These are phyloP conservation scores for Oxyura jamaicensis DNA, from an alignment of 2,113 vertebrate genomes.

Conservation along the genomic window DNA sequence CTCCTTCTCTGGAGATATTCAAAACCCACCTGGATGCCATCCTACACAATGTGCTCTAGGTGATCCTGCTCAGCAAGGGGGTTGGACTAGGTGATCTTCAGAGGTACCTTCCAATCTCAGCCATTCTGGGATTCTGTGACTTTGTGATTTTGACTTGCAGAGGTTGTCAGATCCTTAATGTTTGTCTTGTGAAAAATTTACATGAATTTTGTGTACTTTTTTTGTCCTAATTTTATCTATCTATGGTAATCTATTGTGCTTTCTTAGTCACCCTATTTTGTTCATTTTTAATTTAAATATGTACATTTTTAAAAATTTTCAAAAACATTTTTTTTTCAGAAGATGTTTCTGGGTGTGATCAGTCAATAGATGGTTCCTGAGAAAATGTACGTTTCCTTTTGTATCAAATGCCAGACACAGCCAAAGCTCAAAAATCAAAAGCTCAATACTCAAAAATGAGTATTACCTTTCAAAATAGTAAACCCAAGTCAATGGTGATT, in stretches of 20 bases:
- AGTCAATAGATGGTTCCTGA: neutral
- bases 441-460: neutral
- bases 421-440: neutral
- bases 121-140: too few species aligned
- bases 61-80: too few species aligned
- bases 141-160: neutral
- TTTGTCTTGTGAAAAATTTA: neutral
- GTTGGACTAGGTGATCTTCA: too few species aligned
- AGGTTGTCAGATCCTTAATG: neutral
- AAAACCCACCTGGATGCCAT: too few species aligned
- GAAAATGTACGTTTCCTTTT: neutral
- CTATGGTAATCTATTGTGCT: neutral
- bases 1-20: too few species aligned
- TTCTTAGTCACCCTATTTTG: neutral
- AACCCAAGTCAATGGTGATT: neutral
- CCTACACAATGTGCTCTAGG: too few species aligned
- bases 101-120: too few species aligned
- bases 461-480: neutral
- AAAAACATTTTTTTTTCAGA: neutral
- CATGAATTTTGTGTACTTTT: neutral
- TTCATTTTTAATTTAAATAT: neutral
- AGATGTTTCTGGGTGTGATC: neutral
- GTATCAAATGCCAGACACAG: neutral
- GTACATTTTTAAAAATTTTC: neutral
- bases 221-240: neutral